phyloP scores from a whole-genome alignment of 2,797 vertebrate species.

The Gallinago nigripennis region DNA sequence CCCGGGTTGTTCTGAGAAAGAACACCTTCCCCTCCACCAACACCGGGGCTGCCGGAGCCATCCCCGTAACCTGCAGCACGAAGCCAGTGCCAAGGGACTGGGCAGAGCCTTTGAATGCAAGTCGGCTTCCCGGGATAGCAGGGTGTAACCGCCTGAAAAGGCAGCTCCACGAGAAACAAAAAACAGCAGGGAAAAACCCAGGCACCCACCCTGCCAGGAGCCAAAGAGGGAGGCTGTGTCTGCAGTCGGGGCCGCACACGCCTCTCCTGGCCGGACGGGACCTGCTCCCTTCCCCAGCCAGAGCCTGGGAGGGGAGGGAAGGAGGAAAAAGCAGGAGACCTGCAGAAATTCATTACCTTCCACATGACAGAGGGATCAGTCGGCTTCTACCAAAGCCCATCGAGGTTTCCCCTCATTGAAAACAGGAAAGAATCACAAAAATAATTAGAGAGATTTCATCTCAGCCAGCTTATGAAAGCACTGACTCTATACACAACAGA shows the following conservation, averaged over 20 bases:
- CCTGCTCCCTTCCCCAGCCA: background rate
- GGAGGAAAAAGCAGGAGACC: background rate
- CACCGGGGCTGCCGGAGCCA: rapidly evolving
- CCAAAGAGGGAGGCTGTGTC: conserved; percentile 34
- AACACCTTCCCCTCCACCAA: background rate
- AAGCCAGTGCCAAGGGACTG: background rate
- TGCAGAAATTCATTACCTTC: conserved; percentile 53
- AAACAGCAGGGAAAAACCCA: conserved; percentile 32
- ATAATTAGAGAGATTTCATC: conserved; percentile 70
- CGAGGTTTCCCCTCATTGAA: conserved; percentile 50
- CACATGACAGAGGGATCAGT: conserved; percentile 43
- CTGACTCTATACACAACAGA: conserved; percentile 60
- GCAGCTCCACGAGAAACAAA: conserved; percentile 48
- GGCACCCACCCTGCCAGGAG: conserved; percentile 54
- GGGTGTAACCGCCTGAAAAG: conserved; percentile 40
- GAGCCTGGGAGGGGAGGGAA: background rate
- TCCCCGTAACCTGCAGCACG: background rate
- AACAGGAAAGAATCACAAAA: conserved; percentile 66
- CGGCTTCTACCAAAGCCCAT: conserved; percentile 8
- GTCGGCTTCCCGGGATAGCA: conserved; percentile 18
- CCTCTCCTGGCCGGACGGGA: background rate
- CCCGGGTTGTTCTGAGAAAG: background rate
- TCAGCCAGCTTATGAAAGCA: conserved; percentile 58
- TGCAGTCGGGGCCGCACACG: conserved; percentile 34
- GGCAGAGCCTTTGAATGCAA: conserved; percentile 46